These are phyloP conservation scores for Empis stercorea DNA, from an alignment of 2,888 invertebrate species.

Conservation along the genomic window DNA sequence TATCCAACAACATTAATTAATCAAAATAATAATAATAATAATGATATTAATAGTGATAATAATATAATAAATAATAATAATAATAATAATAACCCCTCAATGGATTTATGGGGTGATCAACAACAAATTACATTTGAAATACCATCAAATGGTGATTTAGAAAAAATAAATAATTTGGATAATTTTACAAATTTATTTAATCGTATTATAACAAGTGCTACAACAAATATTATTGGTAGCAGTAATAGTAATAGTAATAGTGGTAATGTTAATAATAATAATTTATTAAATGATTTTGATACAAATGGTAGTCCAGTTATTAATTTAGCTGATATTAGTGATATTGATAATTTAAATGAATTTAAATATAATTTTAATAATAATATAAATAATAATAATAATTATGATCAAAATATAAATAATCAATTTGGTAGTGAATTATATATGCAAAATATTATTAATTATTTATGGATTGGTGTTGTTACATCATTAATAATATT, in stretches of 20 bases:
- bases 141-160: constrained; percentile 31
- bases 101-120: constrained; percentile 1
- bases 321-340: constrained; percentile 16
- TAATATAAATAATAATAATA: neutral
- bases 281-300: neutral
- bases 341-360: constrained; percentile 29
- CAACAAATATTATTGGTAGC: constrained; percentile 5
- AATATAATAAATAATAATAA: neutral
- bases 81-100: neutral
- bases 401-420: too few relatives aligned
- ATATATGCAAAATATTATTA: constrained; percentile 32
- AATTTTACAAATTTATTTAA: constrained; percentile 30
- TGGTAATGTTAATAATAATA: neutral
- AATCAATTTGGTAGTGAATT: constrained; percentile 24
- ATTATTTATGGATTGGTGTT: constrained; percentile 35
- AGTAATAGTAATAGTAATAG: neutral
- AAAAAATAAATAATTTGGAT: constrained; percentile 31
- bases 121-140: constrained; percentile 33
- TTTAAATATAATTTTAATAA: constrained; percentile 14
- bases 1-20: neutral
- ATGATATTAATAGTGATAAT: neutral
- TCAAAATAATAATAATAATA: neutral
- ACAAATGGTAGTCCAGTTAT: neutral
- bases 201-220: constrained; percentile 19
- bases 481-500: constrained; percentile 30